phyloP scores from a whole-genome alignment of 2,113 vertebrate genomes.

The Telmatochromis sp. region DNA sequence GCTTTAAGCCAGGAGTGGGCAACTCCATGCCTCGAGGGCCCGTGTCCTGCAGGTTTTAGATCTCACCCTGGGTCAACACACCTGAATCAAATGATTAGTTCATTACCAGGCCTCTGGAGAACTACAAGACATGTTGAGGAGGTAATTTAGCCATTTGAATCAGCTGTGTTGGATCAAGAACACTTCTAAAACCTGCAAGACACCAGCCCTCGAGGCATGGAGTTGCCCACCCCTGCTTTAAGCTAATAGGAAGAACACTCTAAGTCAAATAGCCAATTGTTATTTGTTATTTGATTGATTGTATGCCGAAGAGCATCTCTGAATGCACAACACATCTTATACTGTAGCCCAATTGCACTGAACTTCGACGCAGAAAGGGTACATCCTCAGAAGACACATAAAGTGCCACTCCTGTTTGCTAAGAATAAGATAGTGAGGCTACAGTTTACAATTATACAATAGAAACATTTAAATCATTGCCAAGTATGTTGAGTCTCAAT shows the following conservation, averaged over 20 bases:
- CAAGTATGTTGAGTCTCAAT: neutral
- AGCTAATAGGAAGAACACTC: neutral
- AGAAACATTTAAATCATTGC: neutral
- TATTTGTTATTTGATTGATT: neutral
- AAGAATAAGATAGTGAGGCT: neutral
- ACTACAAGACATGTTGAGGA: neutral
- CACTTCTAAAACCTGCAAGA: neutral
- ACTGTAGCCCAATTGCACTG: neutral
- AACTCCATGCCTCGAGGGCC: neutral
- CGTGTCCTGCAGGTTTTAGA: neutral
- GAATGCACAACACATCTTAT: neutral
- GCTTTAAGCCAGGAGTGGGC: neutral
- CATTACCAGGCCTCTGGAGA: neutral
- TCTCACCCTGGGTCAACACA: neutral
- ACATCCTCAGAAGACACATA: neutral
- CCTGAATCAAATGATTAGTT: neutral
- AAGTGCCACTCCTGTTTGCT: neutral
- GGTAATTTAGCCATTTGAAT: neutral
- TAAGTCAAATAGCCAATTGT: neutral
- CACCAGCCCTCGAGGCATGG: neutral
- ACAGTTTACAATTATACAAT: neutral
- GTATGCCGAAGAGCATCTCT: neutral
- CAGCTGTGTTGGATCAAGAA: neutral
- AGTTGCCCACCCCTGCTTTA: neutral
- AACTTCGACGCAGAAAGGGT: accelerated